phyloP scores from a whole-genome alignment of 1,140 invertebrate genomes.

The Pseudachorutes palmiensis region DNA sequence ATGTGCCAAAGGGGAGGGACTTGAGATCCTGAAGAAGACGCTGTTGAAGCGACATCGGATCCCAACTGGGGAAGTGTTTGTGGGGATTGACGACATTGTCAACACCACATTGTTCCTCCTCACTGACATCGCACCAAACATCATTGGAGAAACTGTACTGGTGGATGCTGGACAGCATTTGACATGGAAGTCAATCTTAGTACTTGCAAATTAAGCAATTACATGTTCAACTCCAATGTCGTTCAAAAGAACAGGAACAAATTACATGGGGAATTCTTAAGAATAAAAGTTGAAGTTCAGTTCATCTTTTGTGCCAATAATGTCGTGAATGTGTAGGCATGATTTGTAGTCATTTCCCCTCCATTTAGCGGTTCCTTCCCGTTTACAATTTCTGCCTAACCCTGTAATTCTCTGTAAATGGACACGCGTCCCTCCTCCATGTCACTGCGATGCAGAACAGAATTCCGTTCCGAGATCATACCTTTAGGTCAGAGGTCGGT shows the following conservation, averaged over 20 bases:
- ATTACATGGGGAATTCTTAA: background rate
- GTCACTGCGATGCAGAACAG: no score
- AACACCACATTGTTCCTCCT: slow-evolving; percentile 12
- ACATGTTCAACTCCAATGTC: background rate
- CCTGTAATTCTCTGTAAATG: no score
- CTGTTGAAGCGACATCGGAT: slow-evolving; percentile 9
- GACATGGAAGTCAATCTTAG: background rate
- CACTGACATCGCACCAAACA: background rate
- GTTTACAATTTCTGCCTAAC: no score
- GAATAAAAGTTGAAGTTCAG: background rate
- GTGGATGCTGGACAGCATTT: slow-evolving; percentile 16
- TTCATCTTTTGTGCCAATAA: no score
- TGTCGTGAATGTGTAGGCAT: no score
- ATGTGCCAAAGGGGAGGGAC: background rate
- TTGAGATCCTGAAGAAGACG: slow-evolving; percentile 7
- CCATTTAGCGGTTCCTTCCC: no score
- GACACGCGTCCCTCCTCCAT: no score
- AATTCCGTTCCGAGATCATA: no score
- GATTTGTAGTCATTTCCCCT: no score
- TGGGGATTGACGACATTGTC: slow-evolving; percentile 15
- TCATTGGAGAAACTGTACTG: slow-evolving; percentile 5
- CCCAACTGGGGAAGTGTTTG: slow-evolving; percentile 1
- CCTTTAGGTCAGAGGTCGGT: no score
- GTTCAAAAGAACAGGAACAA: background rate
- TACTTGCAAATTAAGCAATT: background rate